Base-by-base conservation (phyloP, 2,113 vertebrate species). In the Nanorana parkeri region DNA sequence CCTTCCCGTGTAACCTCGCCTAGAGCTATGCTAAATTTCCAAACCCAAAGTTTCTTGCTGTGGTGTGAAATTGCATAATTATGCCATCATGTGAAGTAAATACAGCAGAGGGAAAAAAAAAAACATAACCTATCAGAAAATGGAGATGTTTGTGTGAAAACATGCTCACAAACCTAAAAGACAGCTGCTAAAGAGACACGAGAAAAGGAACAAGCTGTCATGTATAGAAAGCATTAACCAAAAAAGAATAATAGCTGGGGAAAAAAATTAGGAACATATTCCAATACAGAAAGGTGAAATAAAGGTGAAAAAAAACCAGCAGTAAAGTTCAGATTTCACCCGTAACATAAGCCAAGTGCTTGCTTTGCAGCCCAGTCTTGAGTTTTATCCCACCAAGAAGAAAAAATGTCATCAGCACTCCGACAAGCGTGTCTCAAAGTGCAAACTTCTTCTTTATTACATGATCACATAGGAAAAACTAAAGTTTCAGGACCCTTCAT, bases 21-120 rank as follows among this genome's bases (percentile, higher is more conserved):
- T 89, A 89, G 88, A 92, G 88, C 68, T 84, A 90, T 86, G 92
- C 90, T 90, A 88, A n/a, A 91, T 93, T 89, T 90, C 89, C 92
- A 91, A 58, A 90, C 90, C 90, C 87, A 86, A 86, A 87, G 85
- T 26, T 85, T 58, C 16, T 79, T 47, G 65, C 28, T 83, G 85
- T 84, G 88, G 88, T 79, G 77, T 84, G 85, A 86, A 89, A 88
- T 87, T 84, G 84, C 84, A 3, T 92, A 93, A 93, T 91, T 91
- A 90, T 68, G 55, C 66, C 77, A 47, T 58, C 24, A 24, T 55
- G 51, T 13, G 52, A 77, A 23, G 60, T 54, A 77, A 66, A 68
- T 32, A 41, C 29, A 60, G 58, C 58, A n/a, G 21, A 60, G 58
- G 4, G 29, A 32, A 32, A 32, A 32, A 32, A 60, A 60, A 60